Base-by-base conservation (phyloP, 2,797 vertebrate species). In the Silurus aristotelis region DNA sequence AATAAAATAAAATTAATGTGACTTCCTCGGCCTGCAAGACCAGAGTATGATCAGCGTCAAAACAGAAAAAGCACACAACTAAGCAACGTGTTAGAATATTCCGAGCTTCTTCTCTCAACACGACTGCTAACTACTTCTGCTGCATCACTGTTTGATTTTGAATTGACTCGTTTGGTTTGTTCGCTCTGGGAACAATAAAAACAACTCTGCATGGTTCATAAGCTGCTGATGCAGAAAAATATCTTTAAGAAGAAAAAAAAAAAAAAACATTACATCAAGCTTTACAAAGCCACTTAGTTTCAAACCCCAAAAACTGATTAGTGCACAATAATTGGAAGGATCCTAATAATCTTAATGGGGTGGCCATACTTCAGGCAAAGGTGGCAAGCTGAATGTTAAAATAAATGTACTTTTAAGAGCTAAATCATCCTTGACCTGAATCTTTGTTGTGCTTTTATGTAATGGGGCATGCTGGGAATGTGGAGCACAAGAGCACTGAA, bases 391-490 rank as follows among this genome's bases (percentile, higher is more conserved):
- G 38, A 38, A 52, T 70, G 38, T 20, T 70, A 43, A 43, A 31
- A 70, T 9, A 43, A 70, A 70, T 43, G 31, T 70, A 70, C 5
- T 12, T 46, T 13, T 72, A 14, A n/a, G 43, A 48, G 2, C 10
- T 72, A 14, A 48, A n/a, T 46, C 9, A 22, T 48, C 70, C 20
- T 71, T 22, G 31, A 25, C 1, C 6, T 72, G 20, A n/a, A 72
- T 1, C 22, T 15, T 52, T 72, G 48, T 19, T 46, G 3, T 71
- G 38, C n/a, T 17, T 55, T 19, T 14, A 52, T 19, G 25, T 17
- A 75, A 14, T 17, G n/a, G 72, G 25, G 48, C 73, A 77, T 77
- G 55, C 55, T 77, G 75, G 75, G 75, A 38, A 61, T 38, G 27
- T 22, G 56, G 4, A 75, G n/a, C 48, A 52, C 6, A 2, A 55